These are phyloP conservation scores for Ridgeia piscesae DNA, from an alignment of 1,140 invertebrate genomes.

Conservation along the genomic window DNA sequence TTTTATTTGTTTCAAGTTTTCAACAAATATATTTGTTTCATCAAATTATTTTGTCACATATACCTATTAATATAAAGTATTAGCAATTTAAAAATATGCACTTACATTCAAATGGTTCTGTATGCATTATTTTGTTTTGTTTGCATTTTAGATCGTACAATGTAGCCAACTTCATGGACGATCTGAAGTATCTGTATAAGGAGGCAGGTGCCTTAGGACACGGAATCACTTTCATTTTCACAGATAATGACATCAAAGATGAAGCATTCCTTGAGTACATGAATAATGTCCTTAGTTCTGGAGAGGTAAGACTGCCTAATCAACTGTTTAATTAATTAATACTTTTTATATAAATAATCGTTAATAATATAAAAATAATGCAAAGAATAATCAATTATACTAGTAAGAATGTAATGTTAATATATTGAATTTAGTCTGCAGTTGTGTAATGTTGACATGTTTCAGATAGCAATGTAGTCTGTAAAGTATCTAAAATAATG, in stretches of 20 bases:
- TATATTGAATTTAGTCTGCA: no score
- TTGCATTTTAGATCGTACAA: conserved; percentile 67
- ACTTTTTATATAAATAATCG: neutral
- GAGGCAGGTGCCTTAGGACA: conserved; percentile 89
- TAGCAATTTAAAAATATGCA: neutral
- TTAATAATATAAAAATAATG: no score
- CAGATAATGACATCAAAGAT: conserved; percentile 59
- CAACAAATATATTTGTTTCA: neutral
- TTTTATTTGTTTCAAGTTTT: no score
- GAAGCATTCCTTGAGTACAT: conserved; percentile 58
- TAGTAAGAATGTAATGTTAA: no score
- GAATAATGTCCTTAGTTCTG: conserved; percentile 59
- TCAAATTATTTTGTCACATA: no score
- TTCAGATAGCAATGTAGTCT: no score
- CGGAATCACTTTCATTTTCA: conserved; percentile 96
- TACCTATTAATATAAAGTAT: no score
- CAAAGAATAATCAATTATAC: no score
- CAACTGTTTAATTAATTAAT: neutral
- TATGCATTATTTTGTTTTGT: neutral
- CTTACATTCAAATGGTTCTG: neutral
- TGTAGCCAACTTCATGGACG: conserved; percentile 92
- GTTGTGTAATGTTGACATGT: no score
- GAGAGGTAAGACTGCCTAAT: conserved; percentile 46
- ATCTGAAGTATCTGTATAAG: conserved; percentile 88
- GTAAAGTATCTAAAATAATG: no score